Evolutionary conservation across 1,140 invertebrate genomes (phyloP).

Genomic region (Papilio polyxenes): DNA sequence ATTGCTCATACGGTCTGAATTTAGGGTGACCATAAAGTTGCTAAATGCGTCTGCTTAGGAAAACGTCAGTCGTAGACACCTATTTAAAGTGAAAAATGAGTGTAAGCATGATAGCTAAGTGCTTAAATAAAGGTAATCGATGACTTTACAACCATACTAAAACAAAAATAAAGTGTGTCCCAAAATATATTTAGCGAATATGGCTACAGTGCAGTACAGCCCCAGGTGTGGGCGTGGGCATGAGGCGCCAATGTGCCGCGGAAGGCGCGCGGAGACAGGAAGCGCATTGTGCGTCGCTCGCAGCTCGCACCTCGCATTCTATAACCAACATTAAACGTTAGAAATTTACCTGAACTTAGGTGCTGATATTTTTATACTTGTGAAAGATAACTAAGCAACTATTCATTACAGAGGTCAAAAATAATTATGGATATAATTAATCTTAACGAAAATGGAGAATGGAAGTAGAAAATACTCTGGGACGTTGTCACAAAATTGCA

Average conservation of each 20-base stretch:
- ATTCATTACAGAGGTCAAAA: background rate
- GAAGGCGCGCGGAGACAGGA: background rate
- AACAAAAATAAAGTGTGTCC: background rate
- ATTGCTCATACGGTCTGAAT: background rate
- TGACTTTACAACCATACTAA: background rate
- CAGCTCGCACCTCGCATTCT: background rate
- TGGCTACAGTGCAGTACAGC: background rate
- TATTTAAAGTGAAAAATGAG: too few species aligned
- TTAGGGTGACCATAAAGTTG: background rate
- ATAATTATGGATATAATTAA: background rate
- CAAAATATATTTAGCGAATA: background rate
- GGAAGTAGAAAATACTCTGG: background rate
- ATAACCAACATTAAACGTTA: constrained; percentile 8
- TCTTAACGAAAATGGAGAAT: background rate
- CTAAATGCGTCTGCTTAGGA: background rate
- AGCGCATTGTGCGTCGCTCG: constrained; percentile 4
- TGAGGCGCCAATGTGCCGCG: background rate
- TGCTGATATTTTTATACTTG: background rate
- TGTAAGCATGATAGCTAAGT: too few species aligned
- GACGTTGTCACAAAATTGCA: background rate
- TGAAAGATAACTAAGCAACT: background rate
- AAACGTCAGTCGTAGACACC: background rate
- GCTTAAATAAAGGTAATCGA: too few species aligned
- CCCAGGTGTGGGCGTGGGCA: background rate
- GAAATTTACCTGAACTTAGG: background rate